These are phyloP conservation scores for Scomber japonicus DNA, from an alignment of 2,113 vertebrate genomes.

Conservation along the genomic window DNA sequence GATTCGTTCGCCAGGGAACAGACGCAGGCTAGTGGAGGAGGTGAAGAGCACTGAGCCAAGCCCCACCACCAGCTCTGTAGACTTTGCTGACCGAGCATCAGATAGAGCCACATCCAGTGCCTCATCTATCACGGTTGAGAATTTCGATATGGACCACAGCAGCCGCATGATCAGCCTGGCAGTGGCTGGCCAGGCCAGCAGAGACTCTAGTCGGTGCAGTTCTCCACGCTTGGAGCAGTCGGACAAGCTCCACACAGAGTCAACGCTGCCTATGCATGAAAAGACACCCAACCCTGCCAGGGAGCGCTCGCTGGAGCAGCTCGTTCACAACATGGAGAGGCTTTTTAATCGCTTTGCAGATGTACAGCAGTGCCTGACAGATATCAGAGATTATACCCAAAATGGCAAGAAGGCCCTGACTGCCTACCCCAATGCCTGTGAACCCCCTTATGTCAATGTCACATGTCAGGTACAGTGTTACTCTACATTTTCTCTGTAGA, in stretches of 20 bases:
- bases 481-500: neutral
- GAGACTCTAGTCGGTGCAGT: conserved; percentile 78
- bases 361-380: conserved; percentile 87
- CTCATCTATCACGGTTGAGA: conserved; percentile 79
- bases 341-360: conserved; percentile 87
- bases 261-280: conserved; percentile 68
- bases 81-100: conserved; percentile 84
- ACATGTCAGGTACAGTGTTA: conserved; percentile 90
- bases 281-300: neutral
- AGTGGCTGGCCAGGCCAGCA: conserved; percentile 74
- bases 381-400: conserved; percentile 87
- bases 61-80: conserved; percentile 83
- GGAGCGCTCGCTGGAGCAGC: conserved; percentile 83
- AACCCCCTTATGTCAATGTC: conserved; percentile 90
- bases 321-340: conserved; percentile 86
- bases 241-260: conserved; percentile 66
- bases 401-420: conserved; percentile 83
- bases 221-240: conserved; percentile 82
- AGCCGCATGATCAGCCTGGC: conserved; percentile 69
- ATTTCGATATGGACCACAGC: conserved; percentile 79
- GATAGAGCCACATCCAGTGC: conserved; percentile 81
- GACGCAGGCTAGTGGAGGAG: conserved; percentile 90
- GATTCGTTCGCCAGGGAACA: conserved; percentile 78
- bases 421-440: conserved; percentile 85
- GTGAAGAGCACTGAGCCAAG: conserved; percentile 86